A percentile compares a stretch with the other conserved stretches of the same genome.
Evolutionary conservation across 2,113 vertebrate genomes (phyloP).

Genomic region (Leptodactylus fuscus): DNA sequence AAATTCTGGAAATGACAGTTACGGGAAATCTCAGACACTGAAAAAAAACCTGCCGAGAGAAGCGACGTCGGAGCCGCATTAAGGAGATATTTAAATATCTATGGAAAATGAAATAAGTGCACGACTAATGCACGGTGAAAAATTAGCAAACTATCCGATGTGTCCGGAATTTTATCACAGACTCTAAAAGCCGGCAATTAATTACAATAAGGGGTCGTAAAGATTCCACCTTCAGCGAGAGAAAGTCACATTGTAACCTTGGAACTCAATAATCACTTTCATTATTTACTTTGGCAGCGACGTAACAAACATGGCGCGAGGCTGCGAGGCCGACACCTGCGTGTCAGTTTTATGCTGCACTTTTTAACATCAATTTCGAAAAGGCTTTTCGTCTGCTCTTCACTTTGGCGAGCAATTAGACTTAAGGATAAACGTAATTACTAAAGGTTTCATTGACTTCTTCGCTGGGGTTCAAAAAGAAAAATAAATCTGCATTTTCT

Average conservation of each 20-base stretch:
- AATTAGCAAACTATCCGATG: slow-evolving; percentile 70
- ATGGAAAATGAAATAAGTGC: slow-evolving; percentile 54
- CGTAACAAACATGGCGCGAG: slow-evolving; percentile 40
- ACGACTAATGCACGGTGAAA: slow-evolving; percentile 74
- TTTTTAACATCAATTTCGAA: slow-evolving; percentile 51
- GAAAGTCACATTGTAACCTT: slow-evolving; percentile 62
- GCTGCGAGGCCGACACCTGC: slow-evolving; percentile 24
- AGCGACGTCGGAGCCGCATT: slow-evolving; percentile 71
- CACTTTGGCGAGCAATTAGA: slow-evolving; percentile 38
- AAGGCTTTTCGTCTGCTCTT: slow-evolving; percentile 34
- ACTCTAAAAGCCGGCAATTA: slow-evolving; percentile 68
- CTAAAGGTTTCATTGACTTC: slow-evolving; percentile 21
- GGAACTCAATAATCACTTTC: slow-evolving; percentile 27
- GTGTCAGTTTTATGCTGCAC: slow-evolving; percentile 48
- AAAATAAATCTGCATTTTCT: not conserved
- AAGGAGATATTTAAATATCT: slow-evolving; percentile 69
- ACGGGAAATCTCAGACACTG: slow-evolving; percentile 73
- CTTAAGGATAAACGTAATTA: slow-evolving; percentile 13
- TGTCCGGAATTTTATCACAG: slow-evolving; percentile 62
- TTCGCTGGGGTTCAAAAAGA: not conserved
- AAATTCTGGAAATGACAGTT: slow-evolving; percentile 75
- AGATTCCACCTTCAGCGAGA: slow-evolving; percentile 30
- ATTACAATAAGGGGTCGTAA: slow-evolving; percentile 61
- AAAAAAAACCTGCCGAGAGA: slow-evolving; percentile 65
- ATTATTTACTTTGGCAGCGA: slow-evolving; percentile 55